Evolutionary conservation across 2,888 invertebrate genomes (phyloP).

Genomic region (Lithophane leautieri): DNA sequence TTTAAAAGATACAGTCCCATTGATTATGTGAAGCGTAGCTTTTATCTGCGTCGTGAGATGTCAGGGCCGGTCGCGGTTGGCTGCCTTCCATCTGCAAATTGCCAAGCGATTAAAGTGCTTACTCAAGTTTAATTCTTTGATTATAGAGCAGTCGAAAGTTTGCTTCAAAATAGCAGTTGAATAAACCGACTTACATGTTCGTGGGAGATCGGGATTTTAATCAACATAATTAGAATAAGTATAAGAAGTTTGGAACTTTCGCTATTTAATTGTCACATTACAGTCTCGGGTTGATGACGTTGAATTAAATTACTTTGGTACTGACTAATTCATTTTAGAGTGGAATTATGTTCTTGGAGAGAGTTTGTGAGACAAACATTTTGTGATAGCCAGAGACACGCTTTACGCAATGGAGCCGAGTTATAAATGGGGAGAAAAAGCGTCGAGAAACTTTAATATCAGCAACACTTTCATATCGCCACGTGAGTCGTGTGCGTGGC

Average conservation of each 20-base stretch:
- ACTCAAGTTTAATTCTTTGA: conserved; percentile 68
- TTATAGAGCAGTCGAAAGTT: conserved; percentile 66
- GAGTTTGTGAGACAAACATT: conserved; percentile 30
- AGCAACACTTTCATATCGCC: conserved; percentile 28
- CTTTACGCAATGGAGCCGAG: conserved; percentile 26
- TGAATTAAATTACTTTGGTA: conserved; percentile 53
- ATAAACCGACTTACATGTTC: conserved; percentile 64
- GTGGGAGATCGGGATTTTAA: conserved; percentile 61
- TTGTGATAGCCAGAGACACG: conserved; percentile 12
- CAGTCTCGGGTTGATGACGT: conserved; percentile 45
- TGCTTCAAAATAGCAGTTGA: conserved; percentile 59
- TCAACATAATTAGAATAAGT: conserved; percentile 67
- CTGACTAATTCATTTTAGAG: conserved; percentile 39
- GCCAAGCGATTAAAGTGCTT: conserved; percentile 67
- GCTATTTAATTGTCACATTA: conserved; percentile 53
- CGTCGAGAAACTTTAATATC: conserved; percentile 41
- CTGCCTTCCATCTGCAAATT: conserved; percentile 66
- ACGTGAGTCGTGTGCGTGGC: conserved; percentile 20
- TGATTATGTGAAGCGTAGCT: conserved; percentile 53
- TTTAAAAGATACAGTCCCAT: conserved; percentile 61
- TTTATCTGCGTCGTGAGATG: conserved; percentile 49
- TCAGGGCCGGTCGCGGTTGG: conserved; percentile 58
- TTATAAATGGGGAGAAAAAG: conserved; percentile 9
- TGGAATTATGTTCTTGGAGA: conserved; percentile 19
- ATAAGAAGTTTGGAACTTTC: conserved; percentile 65